Evolutionary conservation across 2,797 vertebrate species (phyloP), one percentile per base, ranked within the genome.

Genomic region (Margarornis squamiger): DNA sequence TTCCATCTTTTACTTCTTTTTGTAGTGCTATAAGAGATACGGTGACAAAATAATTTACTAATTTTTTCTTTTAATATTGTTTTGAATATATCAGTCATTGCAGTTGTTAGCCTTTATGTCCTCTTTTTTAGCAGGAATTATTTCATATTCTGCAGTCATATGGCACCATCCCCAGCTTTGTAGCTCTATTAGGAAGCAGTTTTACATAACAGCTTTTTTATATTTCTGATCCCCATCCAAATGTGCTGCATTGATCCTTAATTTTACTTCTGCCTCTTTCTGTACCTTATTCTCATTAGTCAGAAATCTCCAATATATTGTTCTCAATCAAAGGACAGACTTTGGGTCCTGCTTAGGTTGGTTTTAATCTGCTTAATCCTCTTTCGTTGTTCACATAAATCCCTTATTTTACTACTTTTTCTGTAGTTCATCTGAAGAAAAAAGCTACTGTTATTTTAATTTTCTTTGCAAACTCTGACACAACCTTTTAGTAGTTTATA

Each of bases 81-180:
- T 81, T 74, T 84, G 41, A 88, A 62, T 78, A 10, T 29, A 41
- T 78, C 58, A 32, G 39, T 77, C 88, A 55, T 29, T 80, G 68
- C 29, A 57, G 34, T 77, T 83, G 45, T 87, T 88, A 80, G 30
- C 57, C 61, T 90, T 88, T 75, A 92, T 88, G 41, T 21, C 45
- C 45, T 84, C 71, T 39, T 61, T 87, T 89, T 76, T 58, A 86
- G 75, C 46, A 79, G 78, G 46, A 90, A 45, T 39, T 19, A 9
- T 81, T 92, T 93, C 22, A 12, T 85, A 70, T 91, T 92, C 89
- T 93, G 71, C 49, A 62, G 59, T 92, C 48, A 73, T 49, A 61
- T 86, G 90, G 72, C 67, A 88, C 51, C 29, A 79, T 91, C 71
- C 39, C n/a, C 48, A 79, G 68, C 39, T 92, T 78, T 85, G 58